Conservation (phyloP, 2,888 invertebrate species). For the Rhopalosiphum nymphaeae region DNA sequence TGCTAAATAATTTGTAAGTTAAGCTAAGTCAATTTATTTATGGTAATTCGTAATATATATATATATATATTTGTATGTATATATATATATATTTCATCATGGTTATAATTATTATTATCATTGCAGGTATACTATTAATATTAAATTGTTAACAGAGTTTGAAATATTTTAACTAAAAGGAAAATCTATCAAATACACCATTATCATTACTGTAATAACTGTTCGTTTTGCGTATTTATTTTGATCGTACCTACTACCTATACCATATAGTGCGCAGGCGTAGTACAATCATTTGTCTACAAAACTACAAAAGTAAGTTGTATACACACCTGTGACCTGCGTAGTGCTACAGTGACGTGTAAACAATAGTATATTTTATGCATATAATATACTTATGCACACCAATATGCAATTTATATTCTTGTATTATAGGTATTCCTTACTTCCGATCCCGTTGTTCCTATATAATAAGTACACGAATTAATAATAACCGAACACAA, state of each 20-base stretch:
- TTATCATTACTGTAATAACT: background rate
- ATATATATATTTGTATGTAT: background rate
- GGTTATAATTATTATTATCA: conserved; percentile 30
- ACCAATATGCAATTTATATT: background rate
- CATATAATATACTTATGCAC: background rate
- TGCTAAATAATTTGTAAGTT: conserved; percentile 33
- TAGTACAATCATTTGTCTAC: background rate
- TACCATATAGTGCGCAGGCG: background rate
- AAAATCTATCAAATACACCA: conserved; percentile 43
- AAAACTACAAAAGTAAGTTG: background rate
- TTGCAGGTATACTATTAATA: conserved; percentile 30
- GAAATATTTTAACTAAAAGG: conserved; percentile 46
- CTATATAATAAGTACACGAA: background rate
- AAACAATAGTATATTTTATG: background rate
- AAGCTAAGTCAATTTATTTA: conserved; percentile 58
- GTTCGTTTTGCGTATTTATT: background rate
- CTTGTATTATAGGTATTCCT: background rate
- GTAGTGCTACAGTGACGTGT: background rate
- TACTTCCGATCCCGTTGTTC: background rate
- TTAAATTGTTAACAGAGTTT: conserved; percentile 41
- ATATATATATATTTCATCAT: conserved; percentile 19
- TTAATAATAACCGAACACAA: background rate
- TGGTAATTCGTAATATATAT: conserved; percentile 23
- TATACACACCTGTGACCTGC: background rate
- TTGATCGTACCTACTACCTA: background rate